Evolutionary conservation across 2,113 vertebrate genomes (phyloP), one percentile per base, ranked within the genome.

Genomic region (Hippoglossus stenolepis): DNA sequence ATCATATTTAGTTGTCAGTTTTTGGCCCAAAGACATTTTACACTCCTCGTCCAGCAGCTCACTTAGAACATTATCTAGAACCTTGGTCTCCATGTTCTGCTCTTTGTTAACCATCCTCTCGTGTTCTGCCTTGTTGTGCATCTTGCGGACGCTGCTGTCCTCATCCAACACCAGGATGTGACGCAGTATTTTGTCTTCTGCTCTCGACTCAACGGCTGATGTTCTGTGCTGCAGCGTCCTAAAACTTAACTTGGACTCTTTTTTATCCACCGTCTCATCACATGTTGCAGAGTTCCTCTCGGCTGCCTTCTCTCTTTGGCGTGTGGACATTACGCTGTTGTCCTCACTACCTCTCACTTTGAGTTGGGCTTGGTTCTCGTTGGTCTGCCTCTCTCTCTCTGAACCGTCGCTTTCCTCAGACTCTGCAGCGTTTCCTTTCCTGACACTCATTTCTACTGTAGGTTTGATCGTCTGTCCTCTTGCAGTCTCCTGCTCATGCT

Each of bases 181-280:
- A 1, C 9, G 45, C 9, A 76, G 18, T 4, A 61, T 59, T n/a
- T 73, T 14, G 0, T 75, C 8, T 57, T 88, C 75, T 26, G 56
- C 28, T 0, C 6, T 66, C 0, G n/a, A 65, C 7, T 83, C 45
- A 0, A 31, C 43, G 62, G 59, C 62, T 31, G 18, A 3, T 0
- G 4, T 21, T 43, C 49, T 59, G 0, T 0, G 26, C 24, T 53
- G 23, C n/a, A n/a, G 1, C 0, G 1, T 7, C 18, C 75, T 67
- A 0, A 60, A 14, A 10, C 64, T 54, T 3, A 28, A 24, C 24
- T 49, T 61, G 2, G 5, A 8, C 14, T 35, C 14, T 5, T 13
- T 5, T 13, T 18, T 12, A 17, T 59, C 51, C 8, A 40, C 6
- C 9, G 2, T n/a, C 20, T 14, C n/a, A 2, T 14, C 10, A 2